Evolutionary conservation across 2,797 vertebrate genomes (phyloP).

Genomic region (Rousettus madagascariensis): DNA sequence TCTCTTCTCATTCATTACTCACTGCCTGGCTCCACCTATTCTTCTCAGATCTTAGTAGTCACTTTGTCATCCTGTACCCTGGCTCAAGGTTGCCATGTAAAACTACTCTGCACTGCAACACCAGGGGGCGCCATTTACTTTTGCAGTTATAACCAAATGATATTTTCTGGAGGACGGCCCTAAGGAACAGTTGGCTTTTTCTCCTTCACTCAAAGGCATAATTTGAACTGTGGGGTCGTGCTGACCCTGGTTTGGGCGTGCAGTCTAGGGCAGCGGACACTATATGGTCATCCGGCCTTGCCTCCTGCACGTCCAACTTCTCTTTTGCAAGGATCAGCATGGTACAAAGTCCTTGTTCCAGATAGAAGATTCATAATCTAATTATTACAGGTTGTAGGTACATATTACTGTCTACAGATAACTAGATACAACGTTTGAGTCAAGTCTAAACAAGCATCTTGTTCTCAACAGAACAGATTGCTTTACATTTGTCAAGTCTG

Average conservation of each 20-base stretch:
- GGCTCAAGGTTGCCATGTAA: background rate
- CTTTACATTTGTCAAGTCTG: background rate
- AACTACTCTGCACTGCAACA: background rate
- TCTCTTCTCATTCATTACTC: background rate
- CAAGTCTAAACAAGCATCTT: slow-evolving; percentile 51
- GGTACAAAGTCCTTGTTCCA: background rate
- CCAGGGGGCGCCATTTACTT: background rate
- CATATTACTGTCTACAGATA: background rate
- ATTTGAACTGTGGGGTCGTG: background rate
- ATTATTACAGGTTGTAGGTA: background rate
- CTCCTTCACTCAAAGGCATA: background rate
- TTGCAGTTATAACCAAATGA: background rate
- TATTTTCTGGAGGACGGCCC: background rate
- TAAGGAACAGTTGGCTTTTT: background rate
- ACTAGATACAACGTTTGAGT: background rate
- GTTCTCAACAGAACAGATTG: slow-evolving; percentile 17
- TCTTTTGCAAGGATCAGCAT: background rate
- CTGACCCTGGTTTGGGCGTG: background rate
- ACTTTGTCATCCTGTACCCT: background rate
- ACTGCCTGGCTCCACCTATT: accelerated
- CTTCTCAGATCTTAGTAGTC: background rate
- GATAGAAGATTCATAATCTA: background rate
- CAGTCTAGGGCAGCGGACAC: background rate
- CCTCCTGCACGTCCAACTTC: background rate
- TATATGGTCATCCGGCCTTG: background rate